Base-by-base conservation (phyloP, 2,113 vertebrate genomes). In the Upupa epops region DNA sequence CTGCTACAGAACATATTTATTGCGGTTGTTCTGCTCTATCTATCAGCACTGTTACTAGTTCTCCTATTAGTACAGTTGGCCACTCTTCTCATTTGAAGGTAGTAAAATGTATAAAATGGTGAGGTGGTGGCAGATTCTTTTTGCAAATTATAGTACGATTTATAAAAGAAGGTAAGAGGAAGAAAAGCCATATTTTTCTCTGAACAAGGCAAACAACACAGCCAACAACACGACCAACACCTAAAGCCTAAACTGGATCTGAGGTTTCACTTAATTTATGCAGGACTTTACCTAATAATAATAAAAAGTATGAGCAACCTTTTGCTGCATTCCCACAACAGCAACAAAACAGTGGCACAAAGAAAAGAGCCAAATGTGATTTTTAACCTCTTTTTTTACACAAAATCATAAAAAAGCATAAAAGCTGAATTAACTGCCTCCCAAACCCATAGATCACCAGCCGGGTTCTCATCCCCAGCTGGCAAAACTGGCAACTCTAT, bases 391-490 rank as follows among this genome's bases (percentile, higher is more conserved):
- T 96, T 97, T 98, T 42, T 42, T 97, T 97, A 96, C 97, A 97
- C 94, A 97, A 97, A 97, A 97, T 96, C 97, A 97, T 97, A 97
- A 97, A 98, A 93, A 98, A 97, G 70, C 97, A 97, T 97, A 97
- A 97, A 97, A 96, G 95, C 97, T 97, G 96, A 97, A 98, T 97
- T 97, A 97, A 98, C 97, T 96, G 96, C 97, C 95, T 97, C 94
- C 94, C 20, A 94, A 97, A 97, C 97, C 97, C 96, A 1, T 96
- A 55, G 96, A 97, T 97, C 93, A 97, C 95, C 97, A 98, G 97
- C 97, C 97, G 97, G 97, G 97, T 97, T 98, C 96, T 97, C 97
- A 97, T 97, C 95, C 97, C 97, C 97, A 98, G 97, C 97, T 98
- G 97, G 97, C 96, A 98, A 97, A 97, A 97, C 97, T 98, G 97